Evolutionary conservation across 1,140 invertebrate genomes (phyloP), one percentile per base, ranked within the genome.

Genomic region (Papilio polytes): DNA sequence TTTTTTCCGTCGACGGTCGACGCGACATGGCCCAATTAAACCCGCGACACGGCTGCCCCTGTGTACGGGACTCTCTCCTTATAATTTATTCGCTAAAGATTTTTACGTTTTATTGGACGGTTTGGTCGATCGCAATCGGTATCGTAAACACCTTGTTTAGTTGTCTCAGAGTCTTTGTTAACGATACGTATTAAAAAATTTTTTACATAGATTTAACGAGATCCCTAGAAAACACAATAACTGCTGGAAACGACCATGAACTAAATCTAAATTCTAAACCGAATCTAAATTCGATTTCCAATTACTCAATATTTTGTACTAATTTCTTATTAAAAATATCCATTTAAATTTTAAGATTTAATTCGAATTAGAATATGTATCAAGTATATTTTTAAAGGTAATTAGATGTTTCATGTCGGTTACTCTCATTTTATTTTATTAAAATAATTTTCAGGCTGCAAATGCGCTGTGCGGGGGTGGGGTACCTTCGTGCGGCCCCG

Each of bases 121-220:
- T 91, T 91, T 90, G 85, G 78, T 86, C 85, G 93, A 94, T 94
- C 84, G 82, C 80, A 91, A 94, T 94, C 93, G 79, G 87, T 80
- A 87, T 91, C 88, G 92, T 94, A 93, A 94, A 94, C 93, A 94
- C 92, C 92, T 93, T 94, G 93, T 94, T 91, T 87, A 86, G 87
- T 87, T 82, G 85, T 83, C 85, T 84, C 82, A 82, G 85, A 86
- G 89, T 87, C 83, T 87, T 84, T 89, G 91, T 89, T 89, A 88
- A 87, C 85, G 82, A 87, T 89, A 87, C 85, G 80, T 78, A 80
- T 81, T 84, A 80, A 82, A 48, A 74, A 41, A 70, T 80, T 74
- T 78, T 70, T 51, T 72, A 80, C 80, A 78, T 41, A 80, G 74
- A 82, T 76, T 41, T 78, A 80, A 73, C 13, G 20, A 22, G 22